Evolutionary conservation across 2,113 vertebrate genomes (phyloP), one percentile per base, ranked within the genome.

Genomic region (Mormyrus lacerda): DNA sequence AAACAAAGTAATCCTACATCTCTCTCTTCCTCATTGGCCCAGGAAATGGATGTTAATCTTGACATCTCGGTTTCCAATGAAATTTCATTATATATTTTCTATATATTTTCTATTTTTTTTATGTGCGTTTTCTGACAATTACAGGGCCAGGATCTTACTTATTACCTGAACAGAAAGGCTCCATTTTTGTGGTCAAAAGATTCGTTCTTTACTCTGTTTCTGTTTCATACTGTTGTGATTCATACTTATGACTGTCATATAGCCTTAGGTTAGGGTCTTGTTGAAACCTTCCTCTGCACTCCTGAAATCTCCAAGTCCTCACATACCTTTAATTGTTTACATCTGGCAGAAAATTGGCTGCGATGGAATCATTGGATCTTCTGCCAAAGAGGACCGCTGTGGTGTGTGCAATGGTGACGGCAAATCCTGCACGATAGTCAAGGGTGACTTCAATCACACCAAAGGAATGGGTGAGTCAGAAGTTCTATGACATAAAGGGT

Each of bases 361-460:
- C 48, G 97, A 99, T 19, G 95, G 98, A 89, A 96, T 99, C 93
- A 98, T 99, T 24, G 97, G 98, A 85, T 99, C 98, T 0, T 95
- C 95, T 0, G 97, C 97, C 89, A 97, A 97, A 91, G 98, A 99
- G 93, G 98, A 99, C 94, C 95, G 96, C 65, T 99, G 98, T 58
- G 98, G 98, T 0, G 92, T 99, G 89, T 99, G 98, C 92, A 98
- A 95, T 6, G 98, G 98, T 5, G 97, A 99, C 0, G 98, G 98
- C 2, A 97, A 95, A 92, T 98, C 97, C 90, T 99, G 98, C 94
- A 97, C 96, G 53, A 97, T 99, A 82, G 96, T 99, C 61, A 98
- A 97, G 93, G 98, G 98, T 13, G 97, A 99, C 95, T 99, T 99
- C 95, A 99, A 98, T 93, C 98, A 98, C 95, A 97, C 96, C 85